Conservation (phyloP, 2,797 vertebrate species). For the Enteromius treurensis region DNA sequence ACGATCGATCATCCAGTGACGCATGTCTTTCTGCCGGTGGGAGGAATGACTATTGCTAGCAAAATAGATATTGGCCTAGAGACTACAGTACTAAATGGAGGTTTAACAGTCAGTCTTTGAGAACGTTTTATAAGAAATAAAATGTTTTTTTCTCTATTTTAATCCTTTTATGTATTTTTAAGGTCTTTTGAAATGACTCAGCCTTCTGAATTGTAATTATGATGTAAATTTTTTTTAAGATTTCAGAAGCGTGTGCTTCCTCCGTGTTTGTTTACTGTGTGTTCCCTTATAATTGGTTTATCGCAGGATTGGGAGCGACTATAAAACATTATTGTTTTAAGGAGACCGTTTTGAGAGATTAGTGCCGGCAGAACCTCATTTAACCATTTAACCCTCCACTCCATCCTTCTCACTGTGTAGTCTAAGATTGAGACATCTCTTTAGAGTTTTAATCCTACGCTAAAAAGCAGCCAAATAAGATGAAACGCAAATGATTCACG, state of each 20-base stretch:
- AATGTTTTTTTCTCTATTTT: background rate
- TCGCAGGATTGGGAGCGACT: slow-evolving; percentile 29
- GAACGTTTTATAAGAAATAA: slow-evolving; percentile 12
- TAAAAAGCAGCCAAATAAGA: slow-evolving; percentile 8
- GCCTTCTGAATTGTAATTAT: slow-evolving; percentile 12
- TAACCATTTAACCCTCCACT: slow-evolving; percentile 12
- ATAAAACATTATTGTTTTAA: slow-evolving; percentile 29
- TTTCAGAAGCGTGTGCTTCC: background rate
- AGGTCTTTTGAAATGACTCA: slow-evolving; percentile 11
- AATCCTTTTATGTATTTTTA: slow-evolving; percentile 20
- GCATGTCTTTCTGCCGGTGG: slow-evolving; percentile 19
- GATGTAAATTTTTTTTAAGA: slow-evolving; percentile 30
- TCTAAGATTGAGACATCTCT: slow-evolving; percentile 19
- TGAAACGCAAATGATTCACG: slow-evolving; percentile 3
- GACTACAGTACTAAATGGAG: slow-evolving; percentile 10
- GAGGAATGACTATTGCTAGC: slow-evolving; percentile 9
- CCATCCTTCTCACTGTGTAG: slow-evolving; percentile 2
- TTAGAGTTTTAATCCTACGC: background rate
- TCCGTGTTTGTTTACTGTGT: slow-evolving; percentile 14
- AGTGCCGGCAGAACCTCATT: slow-evolving; percentile 14
- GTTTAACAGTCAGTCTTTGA: slow-evolving; percentile 16
- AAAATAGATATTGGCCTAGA: slow-evolving; percentile 14
- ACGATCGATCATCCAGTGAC: slow-evolving; percentile 36
- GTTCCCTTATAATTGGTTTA: slow-evolving; percentile 40
- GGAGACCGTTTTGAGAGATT: slow-evolving; percentile 40